Conservation (phyloP, 2,113 vertebrate genomes). For the Promerops cafer region DNA sequence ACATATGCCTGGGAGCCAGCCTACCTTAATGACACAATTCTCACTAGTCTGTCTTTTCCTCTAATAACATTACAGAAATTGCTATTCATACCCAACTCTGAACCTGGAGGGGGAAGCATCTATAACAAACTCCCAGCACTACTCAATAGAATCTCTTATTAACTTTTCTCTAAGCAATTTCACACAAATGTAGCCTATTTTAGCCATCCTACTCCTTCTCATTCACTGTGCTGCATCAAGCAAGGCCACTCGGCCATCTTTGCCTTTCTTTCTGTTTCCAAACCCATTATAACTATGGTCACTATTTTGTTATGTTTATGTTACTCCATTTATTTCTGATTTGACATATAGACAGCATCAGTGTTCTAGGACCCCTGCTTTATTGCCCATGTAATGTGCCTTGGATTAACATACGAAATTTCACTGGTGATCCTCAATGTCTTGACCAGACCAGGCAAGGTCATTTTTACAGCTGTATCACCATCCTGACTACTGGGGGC, state of each 20-base stretch:
- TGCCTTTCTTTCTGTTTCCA: background rate
- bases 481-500: background rate
- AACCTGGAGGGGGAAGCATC: background rate
- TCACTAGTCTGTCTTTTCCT: background rate
- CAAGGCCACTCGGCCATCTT: background rate
- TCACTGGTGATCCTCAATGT: background rate
- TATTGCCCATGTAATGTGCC: background rate
- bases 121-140: slow-evolving; percentile 10
- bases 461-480: background rate
- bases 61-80: slow-evolving; percentile 43
- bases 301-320: background rate
- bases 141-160: background rate
- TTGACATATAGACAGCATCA: background rate
- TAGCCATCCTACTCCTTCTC: background rate
- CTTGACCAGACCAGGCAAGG: background rate
- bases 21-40: slow-evolving; percentile 27
- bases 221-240: background rate
- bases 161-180: background rate
- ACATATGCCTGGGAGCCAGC: background rate
- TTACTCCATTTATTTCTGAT: background rate
- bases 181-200: background rate
- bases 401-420: fast-evolving
- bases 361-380: background rate
- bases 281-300: background rate
- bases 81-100: slow-evolving; percentile 16